phyloP scores from a whole-genome alignment of 1,140 invertebrate genomes.

The Drosophila athabasca region DNA sequence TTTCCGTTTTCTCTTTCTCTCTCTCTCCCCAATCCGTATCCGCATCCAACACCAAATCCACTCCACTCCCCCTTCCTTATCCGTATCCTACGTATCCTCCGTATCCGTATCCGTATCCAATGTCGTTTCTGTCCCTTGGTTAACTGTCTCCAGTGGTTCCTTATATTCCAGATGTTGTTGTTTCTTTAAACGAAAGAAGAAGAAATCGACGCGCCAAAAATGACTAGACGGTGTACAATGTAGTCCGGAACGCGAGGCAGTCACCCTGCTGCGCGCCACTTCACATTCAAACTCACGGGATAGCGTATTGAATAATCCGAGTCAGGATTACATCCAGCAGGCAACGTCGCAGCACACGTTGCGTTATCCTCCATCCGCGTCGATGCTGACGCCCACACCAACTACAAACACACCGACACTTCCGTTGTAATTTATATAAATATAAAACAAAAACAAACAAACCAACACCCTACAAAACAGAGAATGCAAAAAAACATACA shows the following conservation, averaged over 20 bases:
- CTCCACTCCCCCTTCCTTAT: conserved; percentile 35
- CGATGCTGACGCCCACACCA: conserved; percentile 84
- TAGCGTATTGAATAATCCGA: conserved; percentile 85
- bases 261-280: conserved; percentile 87
- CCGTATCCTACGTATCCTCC: conserved; percentile 40
- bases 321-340: conserved; percentile 84
- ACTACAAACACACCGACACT: conserved; percentile 84
- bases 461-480: conserved; percentile 44
- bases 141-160: conserved; percentile 80
- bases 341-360: conserved; percentile 84
- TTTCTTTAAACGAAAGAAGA: conserved; percentile 98
- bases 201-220: conserved; percentile 88
- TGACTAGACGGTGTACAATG: conserved; percentile 84
- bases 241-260: conserved; percentile 87
- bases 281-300: conserved; percentile 88
- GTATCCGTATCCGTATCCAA: conserved; percentile 44
- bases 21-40: conserved; percentile 21
- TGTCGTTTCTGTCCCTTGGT: conserved; percentile 50
- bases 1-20: conserved; percentile 47
- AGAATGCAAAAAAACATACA: conserved; percentile 29
- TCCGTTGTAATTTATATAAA: conserved; percentile 84
- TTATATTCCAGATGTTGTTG: conserved; percentile 94
- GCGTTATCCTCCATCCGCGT: conserved; percentile 84
- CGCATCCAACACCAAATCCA: conserved; percentile 31
- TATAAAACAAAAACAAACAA: conserved; percentile 41